phyloP scores from a whole-genome alignment of 2,113 vertebrate genomes.

The Syrrhaptes paradoxus region DNA sequence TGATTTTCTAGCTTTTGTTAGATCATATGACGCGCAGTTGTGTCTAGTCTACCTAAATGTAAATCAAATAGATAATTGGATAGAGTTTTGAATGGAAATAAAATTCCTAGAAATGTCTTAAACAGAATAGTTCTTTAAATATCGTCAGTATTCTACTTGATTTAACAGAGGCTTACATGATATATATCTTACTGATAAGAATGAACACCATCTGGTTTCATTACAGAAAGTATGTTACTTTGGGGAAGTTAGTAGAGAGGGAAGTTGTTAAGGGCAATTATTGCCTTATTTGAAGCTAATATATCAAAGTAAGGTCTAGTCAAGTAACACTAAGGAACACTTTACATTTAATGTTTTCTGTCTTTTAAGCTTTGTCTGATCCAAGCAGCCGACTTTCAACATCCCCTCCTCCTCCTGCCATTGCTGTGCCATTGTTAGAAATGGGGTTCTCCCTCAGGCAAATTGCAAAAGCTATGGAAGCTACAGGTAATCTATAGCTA shows the following conservation, averaged over 20 bases:
- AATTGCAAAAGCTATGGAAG: conserved; percentile 97
- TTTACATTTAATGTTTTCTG: not conserved
- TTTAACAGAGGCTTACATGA: not conserved
- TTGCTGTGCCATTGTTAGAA: conserved; percentile 94
- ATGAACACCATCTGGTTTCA: not conserved
- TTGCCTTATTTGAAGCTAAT: not conserved
- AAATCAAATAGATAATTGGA: not conserved
- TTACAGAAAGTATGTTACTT: not conserved
- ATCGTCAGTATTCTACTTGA: not conserved
- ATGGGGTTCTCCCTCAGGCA: conserved; percentile 97
- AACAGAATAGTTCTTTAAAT: not conserved
- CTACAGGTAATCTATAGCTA: conserved; percentile 82
- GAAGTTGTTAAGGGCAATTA: not conserved
- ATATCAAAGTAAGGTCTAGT: not conserved
- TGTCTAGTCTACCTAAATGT: not conserved
- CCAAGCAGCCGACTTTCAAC: conserved; percentile 96
- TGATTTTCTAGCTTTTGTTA: not conserved
- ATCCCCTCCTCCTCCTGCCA: conserved; percentile 94
- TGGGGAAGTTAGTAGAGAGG: not conserved
- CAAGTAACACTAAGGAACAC: not conserved
- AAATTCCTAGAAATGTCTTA: not conserved
- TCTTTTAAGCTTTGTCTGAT: conserved; percentile 88
- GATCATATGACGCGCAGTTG: too few species aligned
- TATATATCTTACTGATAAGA: not conserved
- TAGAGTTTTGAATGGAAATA: not conserved